Evolutionary conservation across 2,113 vertebrate species (phyloP).

Genomic region (Plestiodon gilberti): DNA sequence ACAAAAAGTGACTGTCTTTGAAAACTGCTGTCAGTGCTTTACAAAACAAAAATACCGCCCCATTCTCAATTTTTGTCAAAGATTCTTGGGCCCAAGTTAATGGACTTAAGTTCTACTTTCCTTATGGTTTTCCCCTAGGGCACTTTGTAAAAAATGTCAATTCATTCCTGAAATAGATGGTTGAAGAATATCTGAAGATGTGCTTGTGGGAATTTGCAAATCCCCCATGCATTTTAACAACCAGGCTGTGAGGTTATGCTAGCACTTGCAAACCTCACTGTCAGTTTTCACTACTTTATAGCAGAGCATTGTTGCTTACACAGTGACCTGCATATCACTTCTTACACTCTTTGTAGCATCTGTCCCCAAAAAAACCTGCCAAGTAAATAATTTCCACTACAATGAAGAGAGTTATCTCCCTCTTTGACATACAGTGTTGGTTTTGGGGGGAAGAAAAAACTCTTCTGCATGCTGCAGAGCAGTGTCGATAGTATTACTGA

Average conservation of each 20-base stretch:
- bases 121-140: neutral
- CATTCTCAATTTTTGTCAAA: neutral
- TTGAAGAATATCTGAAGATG: neutral
- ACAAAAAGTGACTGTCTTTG: neutral
- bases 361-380: neutral
- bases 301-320: neutral
- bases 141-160: neutral
- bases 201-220: neutral
- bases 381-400: constrained; percentile 1
- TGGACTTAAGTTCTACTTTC: neutral
- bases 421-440: neutral
- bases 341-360: neutral
- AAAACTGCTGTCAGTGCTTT: too few relatives aligned
- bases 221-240: neutral
- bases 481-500: neutral
- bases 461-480: neutral
- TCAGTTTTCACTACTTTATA: neutral
- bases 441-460: neutral
- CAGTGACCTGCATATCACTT: neutral
- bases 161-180: neutral
- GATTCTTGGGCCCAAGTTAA: neutral
- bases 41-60: too few relatives aligned
- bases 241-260: neutral
- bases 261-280: neutral
- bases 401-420: neutral